Conservation (phyloP, 2,113 vertebrate species). For the Rousettus leschenaultii region DNA sequence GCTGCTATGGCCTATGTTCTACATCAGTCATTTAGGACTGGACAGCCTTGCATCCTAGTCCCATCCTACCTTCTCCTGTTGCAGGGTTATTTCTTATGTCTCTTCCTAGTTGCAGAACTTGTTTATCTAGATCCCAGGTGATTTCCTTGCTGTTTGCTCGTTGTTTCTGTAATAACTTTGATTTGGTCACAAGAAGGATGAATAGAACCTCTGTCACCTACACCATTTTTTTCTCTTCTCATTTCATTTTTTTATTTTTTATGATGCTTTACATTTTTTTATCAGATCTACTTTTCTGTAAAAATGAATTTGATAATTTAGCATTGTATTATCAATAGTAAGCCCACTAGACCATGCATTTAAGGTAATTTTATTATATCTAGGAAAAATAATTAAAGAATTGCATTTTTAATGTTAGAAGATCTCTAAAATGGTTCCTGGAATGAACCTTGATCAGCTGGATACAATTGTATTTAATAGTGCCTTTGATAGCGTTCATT, state of each 20-base stretch:
- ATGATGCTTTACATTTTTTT: constrained; percentile 63
- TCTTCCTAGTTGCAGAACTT: too few relatives aligned
- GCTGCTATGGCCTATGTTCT: too few relatives aligned
- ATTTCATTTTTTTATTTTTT: not conserved
- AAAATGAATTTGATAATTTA: constrained; percentile 72
- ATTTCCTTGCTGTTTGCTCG: too few relatives aligned
- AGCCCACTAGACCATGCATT: constrained; percentile 72
- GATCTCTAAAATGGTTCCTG: constrained; percentile 72
- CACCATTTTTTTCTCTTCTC: too few relatives aligned
- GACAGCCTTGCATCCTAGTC: too few relatives aligned
- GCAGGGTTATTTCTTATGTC: too few relatives aligned
- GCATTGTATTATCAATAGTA: constrained; percentile 70
- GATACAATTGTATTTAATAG: constrained; percentile 76
- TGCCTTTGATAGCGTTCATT: constrained; percentile 77
- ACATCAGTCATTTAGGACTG: too few relatives aligned
- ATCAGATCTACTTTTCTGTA: constrained; percentile 70
- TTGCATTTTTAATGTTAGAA: constrained; percentile 74
- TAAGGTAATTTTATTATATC: constrained; percentile 81
- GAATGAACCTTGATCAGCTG: constrained; percentile 77
- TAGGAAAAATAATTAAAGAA: constrained; percentile 78
- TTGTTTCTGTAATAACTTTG: too few relatives aligned
- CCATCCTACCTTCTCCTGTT: too few relatives aligned
- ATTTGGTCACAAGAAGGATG: too few relatives aligned
- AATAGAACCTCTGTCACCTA: too few relatives aligned
- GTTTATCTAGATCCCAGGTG: too few relatives aligned